phyloP scores from a whole-genome alignment of 2,888 invertebrate species.

The Loripinus fragilis region DNA sequence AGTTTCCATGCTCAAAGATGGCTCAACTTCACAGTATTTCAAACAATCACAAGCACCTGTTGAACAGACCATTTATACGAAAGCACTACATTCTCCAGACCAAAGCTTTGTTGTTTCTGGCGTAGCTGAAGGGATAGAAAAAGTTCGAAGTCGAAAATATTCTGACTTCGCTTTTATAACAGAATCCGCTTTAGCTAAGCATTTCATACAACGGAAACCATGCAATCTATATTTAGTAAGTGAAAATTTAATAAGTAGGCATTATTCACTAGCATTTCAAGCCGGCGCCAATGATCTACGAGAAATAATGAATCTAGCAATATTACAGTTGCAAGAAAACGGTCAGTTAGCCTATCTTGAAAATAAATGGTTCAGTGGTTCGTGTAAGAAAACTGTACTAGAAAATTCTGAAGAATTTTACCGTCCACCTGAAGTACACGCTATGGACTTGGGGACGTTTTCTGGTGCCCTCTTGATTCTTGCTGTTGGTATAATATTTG shows the following conservation, averaged over 20 bases:
- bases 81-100: slow-evolving; percentile 33
- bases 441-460: slow-evolving; percentile 71
- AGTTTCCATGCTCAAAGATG: slow-evolving; percentile 60
- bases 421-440: slow-evolving; percentile 27
- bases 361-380: slow-evolving; percentile 70
- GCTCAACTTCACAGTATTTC: slow-evolving; percentile 63
- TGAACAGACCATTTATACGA: slow-evolving; percentile 26
- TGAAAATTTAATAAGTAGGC: slow-evolving; percentile 55
- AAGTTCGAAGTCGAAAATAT: slow-evolving; percentile 52
- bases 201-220: slow-evolving; percentile 61
- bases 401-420: slow-evolving; percentile 39
- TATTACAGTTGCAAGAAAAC: slow-evolving; percentile 63
- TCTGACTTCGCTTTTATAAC: slow-evolving; percentile 71
- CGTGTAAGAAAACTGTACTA: slow-evolving; percentile 61
- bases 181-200: slow-evolving; percentile 75
- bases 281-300: slow-evolving; percentile 39
- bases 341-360: slow-evolving; percentile 63
- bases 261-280: slow-evolving; percentile 64
- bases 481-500: slow-evolving; percentile 67
- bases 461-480: slow-evolving; percentile 73
- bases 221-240: slow-evolving; percentile 75
- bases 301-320: slow-evolving; percentile 50
- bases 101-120: slow-evolving; percentile 21
- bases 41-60: slow-evolving; percentile 42
- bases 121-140: slow-evolving; percentile 58